Evolutionary conservation across 92 coral and sea anemone species (phyloP).

Genomic region (Ricordea florida): DNA sequence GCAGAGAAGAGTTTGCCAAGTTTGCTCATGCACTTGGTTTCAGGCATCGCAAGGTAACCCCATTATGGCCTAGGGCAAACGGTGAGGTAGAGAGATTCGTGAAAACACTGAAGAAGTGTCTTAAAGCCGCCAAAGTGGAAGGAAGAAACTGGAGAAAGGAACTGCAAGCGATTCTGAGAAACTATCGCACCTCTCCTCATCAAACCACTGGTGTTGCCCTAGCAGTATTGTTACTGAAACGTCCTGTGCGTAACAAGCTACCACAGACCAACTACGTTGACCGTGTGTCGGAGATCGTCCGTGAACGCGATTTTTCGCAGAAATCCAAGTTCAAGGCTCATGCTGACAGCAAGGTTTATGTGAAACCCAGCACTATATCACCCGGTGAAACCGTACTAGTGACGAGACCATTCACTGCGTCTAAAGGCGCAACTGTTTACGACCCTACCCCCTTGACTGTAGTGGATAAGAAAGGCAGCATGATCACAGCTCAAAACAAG

Average conservation of each 20-base stretch:
- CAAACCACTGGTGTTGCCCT: constrained; percentile 55
- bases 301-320: too few relatives aligned
- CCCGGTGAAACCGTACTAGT: too few relatives aligned
- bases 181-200: constrained; percentile 65
- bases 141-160: constrained; percentile 52
- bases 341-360: too few relatives aligned
- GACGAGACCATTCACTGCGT: too few relatives aligned
- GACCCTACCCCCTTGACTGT: too few relatives aligned
- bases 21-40: constrained; percentile 57
- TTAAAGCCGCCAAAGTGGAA: constrained; percentile 40
- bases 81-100: constrained; percentile 63
- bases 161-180: constrained; percentile 24
- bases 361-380: too few relatives aligned
- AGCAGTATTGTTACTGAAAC: constrained; percentile 46
- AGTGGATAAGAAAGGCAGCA: too few relatives aligned
- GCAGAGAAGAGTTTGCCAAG: constrained; percentile 25
- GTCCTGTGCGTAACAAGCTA: constrained; percentile 64
- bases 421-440: too few relatives aligned
- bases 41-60: constrained; percentile 67
- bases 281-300: too few relatives aligned
- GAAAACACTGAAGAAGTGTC: constrained; percentile 50
- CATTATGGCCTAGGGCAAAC: constrained; percentile 65
- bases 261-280: constrained; percentile 37
- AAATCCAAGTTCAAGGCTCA: too few relatives aligned
- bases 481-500: too few relatives aligned